Conservation (phyloP, 2,113 vertebrate species). For the Noctilio leporinus region DNA sequence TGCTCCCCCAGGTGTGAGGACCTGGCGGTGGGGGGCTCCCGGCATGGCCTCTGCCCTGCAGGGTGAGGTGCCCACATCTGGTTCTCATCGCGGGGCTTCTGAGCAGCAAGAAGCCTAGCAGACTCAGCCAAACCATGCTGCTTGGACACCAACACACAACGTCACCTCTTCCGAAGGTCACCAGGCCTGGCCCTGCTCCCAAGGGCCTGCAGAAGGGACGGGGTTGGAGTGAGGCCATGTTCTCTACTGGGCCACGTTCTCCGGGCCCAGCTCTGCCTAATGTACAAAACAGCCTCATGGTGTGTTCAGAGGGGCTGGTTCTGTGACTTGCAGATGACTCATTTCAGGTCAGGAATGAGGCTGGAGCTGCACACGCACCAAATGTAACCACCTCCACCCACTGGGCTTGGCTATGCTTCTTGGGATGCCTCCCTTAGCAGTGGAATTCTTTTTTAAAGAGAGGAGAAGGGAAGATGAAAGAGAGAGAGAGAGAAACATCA, state of each 20-base stretch:
- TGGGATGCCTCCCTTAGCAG: background rate
- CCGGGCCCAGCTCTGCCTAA: background rate
- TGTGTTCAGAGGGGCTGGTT: background rate
- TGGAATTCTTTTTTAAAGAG: too few species aligned
- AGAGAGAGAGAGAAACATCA: too few species aligned
- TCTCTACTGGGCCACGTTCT: background rate
- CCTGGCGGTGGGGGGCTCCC: background rate
- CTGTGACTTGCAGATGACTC: slow-evolving; percentile 21
- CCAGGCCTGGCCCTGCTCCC: slow-evolving; percentile 38
- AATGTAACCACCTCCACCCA: background rate
- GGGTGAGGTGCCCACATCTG: slow-evolving; percentile 75
- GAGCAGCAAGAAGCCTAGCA: slow-evolving; percentile 58
- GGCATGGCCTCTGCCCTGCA: slow-evolving; percentile 49
- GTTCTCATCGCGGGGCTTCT: slow-evolving; percentile 67
- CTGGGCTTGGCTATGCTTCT: background rate
- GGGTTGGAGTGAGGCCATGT: background rate
- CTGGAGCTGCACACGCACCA: background rate
- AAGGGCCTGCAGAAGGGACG: background rate
- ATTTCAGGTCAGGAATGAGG: background rate
- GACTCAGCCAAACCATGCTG: slow-evolving; percentile 56
- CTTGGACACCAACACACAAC: slow-evolving; percentile 55
- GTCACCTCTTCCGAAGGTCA: slow-evolving; percentile 50
- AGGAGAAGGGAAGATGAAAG: too few species aligned
- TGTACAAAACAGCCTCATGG: background rate
- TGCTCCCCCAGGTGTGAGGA: slow-evolving; percentile 8